phyloP scores from a whole-genome alignment of 2,888 invertebrate species.

The Portevinia maculata region DNA sequence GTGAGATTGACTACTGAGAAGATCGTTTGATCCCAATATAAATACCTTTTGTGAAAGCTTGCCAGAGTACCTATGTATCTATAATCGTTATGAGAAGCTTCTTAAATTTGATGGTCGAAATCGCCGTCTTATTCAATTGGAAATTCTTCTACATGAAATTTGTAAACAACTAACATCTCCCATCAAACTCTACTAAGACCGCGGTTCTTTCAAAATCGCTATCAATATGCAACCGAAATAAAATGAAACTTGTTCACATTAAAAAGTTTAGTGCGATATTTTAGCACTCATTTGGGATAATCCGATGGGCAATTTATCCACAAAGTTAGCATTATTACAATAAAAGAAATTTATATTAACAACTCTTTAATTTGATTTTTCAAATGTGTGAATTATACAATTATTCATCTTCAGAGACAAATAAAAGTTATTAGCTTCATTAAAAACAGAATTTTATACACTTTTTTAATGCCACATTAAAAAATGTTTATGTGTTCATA shows the following conservation, averaged over 20 bases:
- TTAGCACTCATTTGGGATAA: conserved; percentile 48
- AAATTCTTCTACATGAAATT: no score
- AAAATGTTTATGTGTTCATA: conserved; percentile 57
- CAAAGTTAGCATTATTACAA: conserved; percentile 46
- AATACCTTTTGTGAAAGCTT: no score
- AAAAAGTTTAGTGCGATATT: conserved; percentile 31
- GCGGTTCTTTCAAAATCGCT: neutral
- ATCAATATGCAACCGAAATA: conserved; percentile 9
- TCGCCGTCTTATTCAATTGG: no score
- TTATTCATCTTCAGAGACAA: conserved; percentile 48
- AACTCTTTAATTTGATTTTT: conserved; percentile 45
- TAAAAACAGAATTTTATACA: conserved; percentile 57
- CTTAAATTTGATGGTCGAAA: no score
- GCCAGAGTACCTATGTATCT: no score
- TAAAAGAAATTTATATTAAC: conserved; percentile 50
- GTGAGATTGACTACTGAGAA: no score
- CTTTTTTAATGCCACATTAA: conserved; percentile 62
- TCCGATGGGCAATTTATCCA: conserved; percentile 43
- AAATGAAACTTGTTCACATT: conserved; percentile 23
- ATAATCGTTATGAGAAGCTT: no score
- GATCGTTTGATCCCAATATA: no score
- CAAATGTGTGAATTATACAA: conserved; percentile 55
- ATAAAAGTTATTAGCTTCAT: conserved; percentile 64
- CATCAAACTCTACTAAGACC: conserved; percentile 5
- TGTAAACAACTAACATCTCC: no score